These are phyloP conservation scores for Leptothorax acervorum DNA, from an alignment of 2,888 invertebrate genomes.

Conservation along the genomic window DNA sequence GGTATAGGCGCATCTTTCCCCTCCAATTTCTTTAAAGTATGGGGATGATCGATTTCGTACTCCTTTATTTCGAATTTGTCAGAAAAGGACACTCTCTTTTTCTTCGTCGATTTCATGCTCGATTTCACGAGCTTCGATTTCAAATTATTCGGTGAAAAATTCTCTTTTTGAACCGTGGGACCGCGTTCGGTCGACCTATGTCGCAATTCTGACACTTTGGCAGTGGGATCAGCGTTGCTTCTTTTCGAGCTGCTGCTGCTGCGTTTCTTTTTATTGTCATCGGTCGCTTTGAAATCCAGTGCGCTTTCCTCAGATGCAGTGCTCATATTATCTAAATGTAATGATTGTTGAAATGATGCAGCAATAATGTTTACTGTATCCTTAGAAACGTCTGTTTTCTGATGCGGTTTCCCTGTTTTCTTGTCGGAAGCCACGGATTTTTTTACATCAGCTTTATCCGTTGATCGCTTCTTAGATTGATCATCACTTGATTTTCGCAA, in stretches of 20 bases:
- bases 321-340: conserved; percentile 11
- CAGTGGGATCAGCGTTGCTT: not conserved
- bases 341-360: not conserved
- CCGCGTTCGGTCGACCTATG: not conserved
- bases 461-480: not conserved
- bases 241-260: not conserved
- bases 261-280: conserved; percentile 6
- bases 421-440: not conserved
- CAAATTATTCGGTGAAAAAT: not conserved
- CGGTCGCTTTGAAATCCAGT: not conserved
- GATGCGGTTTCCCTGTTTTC: not conserved
- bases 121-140: conserved; percentile 11
- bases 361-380: conserved; percentile 5
- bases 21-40: conserved; percentile 72
- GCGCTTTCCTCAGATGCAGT: not conserved
- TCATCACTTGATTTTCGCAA: not conserved
- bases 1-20: conserved; percentile 80
- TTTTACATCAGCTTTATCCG: not conserved
- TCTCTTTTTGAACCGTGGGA: conserved; percentile 27
- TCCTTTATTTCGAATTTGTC: conserved; percentile 56
- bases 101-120: not conserved
- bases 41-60: conserved; percentile 72
- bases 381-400: not conserved
- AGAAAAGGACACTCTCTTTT: conserved; percentile 77
- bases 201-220: not conserved